A percentile compares a stretch with the other conserved stretches of the same genome.
phyloP scores from a whole-genome alignment of 2,888 invertebrate genomes.

The Drosophila falleni region DNA sequence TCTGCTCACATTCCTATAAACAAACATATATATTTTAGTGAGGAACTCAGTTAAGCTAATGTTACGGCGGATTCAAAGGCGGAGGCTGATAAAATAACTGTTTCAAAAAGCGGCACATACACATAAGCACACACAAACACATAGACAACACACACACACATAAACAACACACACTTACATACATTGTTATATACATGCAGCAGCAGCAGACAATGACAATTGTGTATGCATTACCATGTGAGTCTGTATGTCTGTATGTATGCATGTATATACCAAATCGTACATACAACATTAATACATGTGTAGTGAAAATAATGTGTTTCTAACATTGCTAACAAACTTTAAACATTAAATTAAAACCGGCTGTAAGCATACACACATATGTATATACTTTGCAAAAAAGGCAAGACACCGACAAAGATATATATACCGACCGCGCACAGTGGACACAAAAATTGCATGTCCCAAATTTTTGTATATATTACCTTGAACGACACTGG shows the following conservation, averaged over 20 bases:
- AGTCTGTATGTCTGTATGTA: constrained; percentile 12
- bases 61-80: background rate
- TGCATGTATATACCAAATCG: constrained; percentile 27
- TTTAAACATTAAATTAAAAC: constrained; percentile 6
- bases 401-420: constrained; percentile 1
- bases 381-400: constrained; percentile 1
- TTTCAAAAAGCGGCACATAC: constrained; percentile 32
- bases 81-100: constrained; percentile 25
- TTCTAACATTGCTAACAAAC: background rate
- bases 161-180: constrained; percentile 18
- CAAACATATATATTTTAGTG: background rate
- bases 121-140: no score
- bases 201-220: constrained; percentile 36
- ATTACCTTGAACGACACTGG: constrained; percentile 63
- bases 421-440: constrained; percentile 38
- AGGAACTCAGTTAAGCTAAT: background rate
- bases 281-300: constrained; percentile 40
- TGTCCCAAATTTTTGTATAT: constrained; percentile 49
- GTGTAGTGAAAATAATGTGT: constrained; percentile 7
- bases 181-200: constrained; percentile 10
- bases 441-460: constrained; percentile 57
- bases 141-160: constrained; percentile 15
- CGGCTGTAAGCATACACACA: background rate
- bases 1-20: constrained; percentile 84
- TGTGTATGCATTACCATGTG: constrained; percentile 54